Evolutionary conservation across 2,888 invertebrate species (phyloP).

Genomic region (Epirrhoe tristata): DNA sequence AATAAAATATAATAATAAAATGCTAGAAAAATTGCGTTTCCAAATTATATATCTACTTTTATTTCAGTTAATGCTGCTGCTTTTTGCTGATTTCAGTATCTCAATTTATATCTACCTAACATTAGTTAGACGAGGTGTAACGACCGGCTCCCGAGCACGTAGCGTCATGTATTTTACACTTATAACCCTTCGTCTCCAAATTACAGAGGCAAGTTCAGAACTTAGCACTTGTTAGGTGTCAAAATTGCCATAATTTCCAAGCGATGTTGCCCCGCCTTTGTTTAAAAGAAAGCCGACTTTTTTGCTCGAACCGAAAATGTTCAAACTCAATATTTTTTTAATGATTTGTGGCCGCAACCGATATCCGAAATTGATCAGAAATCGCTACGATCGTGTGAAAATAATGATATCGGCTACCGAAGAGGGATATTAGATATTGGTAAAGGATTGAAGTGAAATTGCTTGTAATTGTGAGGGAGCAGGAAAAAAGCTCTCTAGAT

Average conservation of each 20-base stretch:
- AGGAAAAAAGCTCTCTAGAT: slow-evolving; percentile 5
- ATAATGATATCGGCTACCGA: slow-evolving; percentile 58
- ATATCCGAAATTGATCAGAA: slow-evolving; percentile 80
- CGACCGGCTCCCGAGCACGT: slow-evolving; percentile 67
- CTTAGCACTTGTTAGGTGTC: slow-evolving; percentile 84
- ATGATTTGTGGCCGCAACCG: slow-evolving; percentile 81
- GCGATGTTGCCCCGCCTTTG: slow-evolving; percentile 70
- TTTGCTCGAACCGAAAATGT: slow-evolving; percentile 73
- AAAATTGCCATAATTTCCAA: slow-evolving; percentile 84
- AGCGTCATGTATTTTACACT: slow-evolving; percentile 43
- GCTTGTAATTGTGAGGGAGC: slow-evolving; percentile 13
- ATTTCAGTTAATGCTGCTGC: not conserved
- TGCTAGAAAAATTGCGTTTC: too few species aligned
- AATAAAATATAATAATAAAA: too few species aligned
- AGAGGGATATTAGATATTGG: slow-evolving; percentile 28
- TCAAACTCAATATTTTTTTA: slow-evolving; percentile 75
- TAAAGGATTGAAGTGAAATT: slow-evolving; percentile 15
- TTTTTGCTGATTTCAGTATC: not conserved
- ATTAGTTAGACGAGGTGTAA: slow-evolving; percentile 44
- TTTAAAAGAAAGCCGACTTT: slow-evolving; percentile 77
- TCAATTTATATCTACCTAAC: not conserved
- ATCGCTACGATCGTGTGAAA: slow-evolving; percentile 78
- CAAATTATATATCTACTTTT: too few species aligned
- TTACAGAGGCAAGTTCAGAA: slow-evolving; percentile 75
- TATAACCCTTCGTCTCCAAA: slow-evolving; percentile 61